A percentile compares a stretch with the other conserved stretches of the same genome.
phyloP scores from a whole-genome alignment of 2,888 invertebrate genomes.

The Caenorhabditis macrosperma region DNA sequence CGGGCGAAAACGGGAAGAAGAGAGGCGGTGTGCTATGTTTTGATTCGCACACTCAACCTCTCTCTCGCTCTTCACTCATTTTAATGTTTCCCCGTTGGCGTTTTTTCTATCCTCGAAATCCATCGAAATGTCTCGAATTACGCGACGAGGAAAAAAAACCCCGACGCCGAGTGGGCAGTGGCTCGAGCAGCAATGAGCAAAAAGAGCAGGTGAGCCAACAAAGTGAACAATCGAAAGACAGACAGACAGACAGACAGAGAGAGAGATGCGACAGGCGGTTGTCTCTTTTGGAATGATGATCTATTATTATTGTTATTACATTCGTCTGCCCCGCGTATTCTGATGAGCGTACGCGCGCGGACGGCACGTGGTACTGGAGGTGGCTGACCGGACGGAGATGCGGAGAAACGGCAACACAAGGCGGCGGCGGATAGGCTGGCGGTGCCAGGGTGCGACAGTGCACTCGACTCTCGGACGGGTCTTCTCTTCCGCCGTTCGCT shows the following conservation, averaged over 20 bases:
- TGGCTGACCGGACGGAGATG: not conserved
- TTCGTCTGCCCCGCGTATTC: too few species aligned
- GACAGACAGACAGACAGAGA: not conserved
- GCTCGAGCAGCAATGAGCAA: not conserved
- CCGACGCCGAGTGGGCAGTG: not conserved
- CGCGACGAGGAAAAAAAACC: slow-evolving; percentile 2
- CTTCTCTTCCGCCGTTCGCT: not conserved
- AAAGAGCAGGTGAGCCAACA: slow-evolving; percentile 20
- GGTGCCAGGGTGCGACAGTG: slow-evolving; percentile 26
- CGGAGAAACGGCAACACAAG: slow-evolving; percentile 12
- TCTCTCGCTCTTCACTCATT: not conserved
- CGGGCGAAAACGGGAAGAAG: not conserved
- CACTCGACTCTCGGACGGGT: slow-evolving; percentile 12
- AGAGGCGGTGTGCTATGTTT: not conserved
- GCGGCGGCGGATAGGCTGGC: not conserved
- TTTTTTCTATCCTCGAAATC: slow-evolving; percentile 12
- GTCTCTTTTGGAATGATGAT: not conserved
- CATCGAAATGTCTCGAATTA: slow-evolving; percentile 35
- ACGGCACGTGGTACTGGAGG: slow-evolving; percentile 14
- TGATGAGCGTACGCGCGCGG: slow-evolving; percentile 8
- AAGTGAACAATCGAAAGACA: not conserved
- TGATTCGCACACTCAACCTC: not conserved
- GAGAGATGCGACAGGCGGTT: not conserved
- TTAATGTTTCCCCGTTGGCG: too few species aligned
- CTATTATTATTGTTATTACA: slow-evolving; percentile 24